Evolutionary conservation across 2,888 invertebrate species (phyloP), one percentile per base, ranked within the genome.

Genomic region (Entomobrya multifasciata): DNA sequence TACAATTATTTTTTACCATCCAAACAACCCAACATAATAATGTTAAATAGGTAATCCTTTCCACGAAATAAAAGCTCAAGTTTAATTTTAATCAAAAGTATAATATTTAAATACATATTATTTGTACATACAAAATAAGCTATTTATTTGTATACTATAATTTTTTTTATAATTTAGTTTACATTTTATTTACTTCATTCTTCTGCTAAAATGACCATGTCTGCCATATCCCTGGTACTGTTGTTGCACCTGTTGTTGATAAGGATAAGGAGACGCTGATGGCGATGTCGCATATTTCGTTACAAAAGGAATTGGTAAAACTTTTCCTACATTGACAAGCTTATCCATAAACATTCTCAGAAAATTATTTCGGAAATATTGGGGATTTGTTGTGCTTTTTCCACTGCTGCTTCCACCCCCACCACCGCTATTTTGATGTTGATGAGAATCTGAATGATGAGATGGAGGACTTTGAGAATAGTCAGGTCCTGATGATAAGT

Each of bases 291-390:
- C 17, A n/a, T 62, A 76, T 25, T 85, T 85, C 0, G 85, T 85
- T 13, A 85, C 85, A 13, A 85, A 85, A 1, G 85, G 85, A 25
- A 85, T 85, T 8, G 85, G 85, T 25, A 85, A 49, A 0, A 62
- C 20, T n/a, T 62, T 74, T 8, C 87, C 87, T 15, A 84, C 84
- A 74, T 30, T 84, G 0, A 76, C 84, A 36, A 88, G 27, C 30
- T 57, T 80, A 25, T 88, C 86, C 88, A 88, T 88, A 13, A 88
- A 20, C 52, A 81, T 74, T 41, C 81, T 47, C 15, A 88, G 11
- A 52, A 88, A 76, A 20, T 86, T 88, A 27, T 88, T 88, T 0
- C 88, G 57, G 4, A 88, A 27, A 65, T 78, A 88, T 1, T 86
- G 77, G 6, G 88, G 88, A 77, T 85, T 85, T 17, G 55, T 65